Base-by-base conservation (phyloP, 2,113 vertebrate species). In the Rhynchopsitta pachyrhyncha region DNA sequence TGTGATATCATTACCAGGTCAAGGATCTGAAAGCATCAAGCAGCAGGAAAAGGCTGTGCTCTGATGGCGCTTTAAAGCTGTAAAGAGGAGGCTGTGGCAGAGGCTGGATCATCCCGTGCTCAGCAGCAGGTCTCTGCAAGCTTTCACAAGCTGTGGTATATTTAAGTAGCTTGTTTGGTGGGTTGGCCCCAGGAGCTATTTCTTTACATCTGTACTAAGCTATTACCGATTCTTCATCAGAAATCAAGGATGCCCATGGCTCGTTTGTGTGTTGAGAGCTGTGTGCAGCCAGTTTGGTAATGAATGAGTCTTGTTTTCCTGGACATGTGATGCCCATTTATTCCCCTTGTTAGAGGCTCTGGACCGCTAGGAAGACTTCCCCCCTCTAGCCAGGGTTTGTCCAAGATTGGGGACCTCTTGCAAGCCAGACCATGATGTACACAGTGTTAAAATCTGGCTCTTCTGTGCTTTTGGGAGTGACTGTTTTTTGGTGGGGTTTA, bases 1-100 rank as follows among this genome's bases (percentile, higher is more conserved):
- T 96, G 93, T 83, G 85, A 78, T 94, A 73, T 29, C n/a, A 1
- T 92, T 80, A 59, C 50, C 88, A 75, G 93, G 85, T 80, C 87
- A 73, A 74, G 68, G 82, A 92, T 87, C 85, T 94, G 90, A 77
- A 86, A 68, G 73, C 63, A 24, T 42, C 42, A 63, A 70, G 92
- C 82, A 90, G 76, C 83, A 82, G 60, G 71, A n/a, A 85, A 11
- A 92, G 41, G 17, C 53, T 13, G 53, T 28, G 59, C 87, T 95
- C 0, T 2, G 44, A 68, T 93, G 90, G 82, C 76, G 20, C 71
- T 81, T 84, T 37, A 71, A 81, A 91, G 83, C 86, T 33, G 20
- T 42, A 55, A 75, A 92, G 83, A 84, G 80, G 44, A 86, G 64
- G 83, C 86, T 71, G 91, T 86, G 88, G 69, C 69, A 74, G 73